phyloP scores from a whole-genome alignment of 1,140 invertebrate genomes.

The Drosophila mojavensis region DNA sequence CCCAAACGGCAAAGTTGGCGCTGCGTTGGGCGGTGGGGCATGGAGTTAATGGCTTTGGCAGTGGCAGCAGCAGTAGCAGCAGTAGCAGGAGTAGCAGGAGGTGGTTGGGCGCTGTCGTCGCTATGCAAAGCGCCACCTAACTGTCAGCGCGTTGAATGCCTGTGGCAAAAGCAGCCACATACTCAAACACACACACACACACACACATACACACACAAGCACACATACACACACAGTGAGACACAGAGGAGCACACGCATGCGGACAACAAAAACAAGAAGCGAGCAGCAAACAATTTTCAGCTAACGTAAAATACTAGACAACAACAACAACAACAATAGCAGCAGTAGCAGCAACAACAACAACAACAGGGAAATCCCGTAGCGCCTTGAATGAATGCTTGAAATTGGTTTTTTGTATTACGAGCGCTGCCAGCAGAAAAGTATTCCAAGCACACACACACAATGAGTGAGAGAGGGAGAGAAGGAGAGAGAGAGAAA shows the following conservation, averaged over 20 bases:
- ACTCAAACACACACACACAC: slow-evolving; percentile 21
- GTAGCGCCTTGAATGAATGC: slow-evolving; percentile 71
- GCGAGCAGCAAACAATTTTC: slow-evolving; percentile 35
- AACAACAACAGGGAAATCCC: slow-evolving; percentile 32
- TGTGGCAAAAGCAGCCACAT: slow-evolving; percentile 20
- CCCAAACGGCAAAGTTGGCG: slow-evolving; percentile 18
- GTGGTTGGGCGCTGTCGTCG: slow-evolving; percentile 54
- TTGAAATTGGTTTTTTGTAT: slow-evolving; percentile 78
- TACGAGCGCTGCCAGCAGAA: slow-evolving; percentile 52
- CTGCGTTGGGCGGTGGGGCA: neutral
- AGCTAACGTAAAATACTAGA: slow-evolving; percentile 42
- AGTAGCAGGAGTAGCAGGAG: too few species aligned
- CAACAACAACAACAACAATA: slow-evolving; percentile 7
- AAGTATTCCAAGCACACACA: slow-evolving; percentile 60
- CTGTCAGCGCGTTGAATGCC: slow-evolving; percentile 48
- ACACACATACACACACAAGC: slow-evolving; percentile 6
- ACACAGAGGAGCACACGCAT: slow-evolving; percentile 21
- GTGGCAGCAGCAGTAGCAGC: too few species aligned
- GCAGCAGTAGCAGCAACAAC: neutral
- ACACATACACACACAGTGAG: neutral
- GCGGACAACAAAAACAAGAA: slow-evolving; percentile 22
- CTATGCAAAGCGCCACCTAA: slow-evolving; percentile 63
- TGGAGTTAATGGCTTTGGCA: slow-evolving; percentile 9
- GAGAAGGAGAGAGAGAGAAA: neutral
- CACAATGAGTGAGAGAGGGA: slow-evolving; percentile 2